Conservation (phyloP, 2,797 vertebrate genomes). For the Euthynnus affinis region DNA sequence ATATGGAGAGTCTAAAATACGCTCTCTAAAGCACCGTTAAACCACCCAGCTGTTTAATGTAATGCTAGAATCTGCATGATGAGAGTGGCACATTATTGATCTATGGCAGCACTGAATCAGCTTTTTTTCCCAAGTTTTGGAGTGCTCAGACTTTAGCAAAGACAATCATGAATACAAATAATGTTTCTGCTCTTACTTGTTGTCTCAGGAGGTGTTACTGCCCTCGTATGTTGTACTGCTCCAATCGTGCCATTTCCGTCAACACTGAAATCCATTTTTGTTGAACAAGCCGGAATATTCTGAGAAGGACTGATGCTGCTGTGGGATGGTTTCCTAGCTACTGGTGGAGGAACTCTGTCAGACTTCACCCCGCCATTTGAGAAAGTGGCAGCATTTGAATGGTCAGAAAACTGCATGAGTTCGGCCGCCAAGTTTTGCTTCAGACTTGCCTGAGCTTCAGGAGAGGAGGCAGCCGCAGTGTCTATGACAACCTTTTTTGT, state of each 20-base stretch:
- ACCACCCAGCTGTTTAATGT: constrained; percentile 39
- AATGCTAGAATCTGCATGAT: constrained; percentile 50
- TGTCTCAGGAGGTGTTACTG: constrained; percentile 73
- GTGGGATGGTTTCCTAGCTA: constrained; percentile 92
- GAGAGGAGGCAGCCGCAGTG: constrained; percentile 77
- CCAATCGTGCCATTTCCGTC: constrained; percentile 70
- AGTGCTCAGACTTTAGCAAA: not conserved
- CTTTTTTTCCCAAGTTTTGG: constrained; percentile 26
- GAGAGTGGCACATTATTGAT: constrained; percentile 40
- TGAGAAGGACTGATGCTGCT: constrained; percentile 64
- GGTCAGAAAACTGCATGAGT: constrained; percentile 89
- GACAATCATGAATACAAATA: not conserved
- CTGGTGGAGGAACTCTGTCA: constrained; percentile 92
- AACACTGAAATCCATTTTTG: constrained; percentile 77
- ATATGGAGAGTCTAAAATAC: constrained; percentile 21
- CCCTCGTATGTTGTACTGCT: constrained; percentile 62
- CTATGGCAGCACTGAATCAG: constrained; percentile 19
- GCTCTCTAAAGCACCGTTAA: constrained; percentile 15
- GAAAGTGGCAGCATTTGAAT: constrained; percentile 67
- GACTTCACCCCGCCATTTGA: constrained; percentile 82
- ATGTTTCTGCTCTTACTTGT: constrained; percentile 76
- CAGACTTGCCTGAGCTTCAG: constrained; percentile 87
- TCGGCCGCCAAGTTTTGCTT: constrained; percentile 91
- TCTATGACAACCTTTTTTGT: constrained; percentile 92
- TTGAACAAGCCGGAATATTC: constrained; percentile 48